Evolutionary conservation across 1,140 invertebrate species (phyloP), one percentile per base, ranked within the genome.

Genomic region (Drosophila rhopaloa): DNA sequence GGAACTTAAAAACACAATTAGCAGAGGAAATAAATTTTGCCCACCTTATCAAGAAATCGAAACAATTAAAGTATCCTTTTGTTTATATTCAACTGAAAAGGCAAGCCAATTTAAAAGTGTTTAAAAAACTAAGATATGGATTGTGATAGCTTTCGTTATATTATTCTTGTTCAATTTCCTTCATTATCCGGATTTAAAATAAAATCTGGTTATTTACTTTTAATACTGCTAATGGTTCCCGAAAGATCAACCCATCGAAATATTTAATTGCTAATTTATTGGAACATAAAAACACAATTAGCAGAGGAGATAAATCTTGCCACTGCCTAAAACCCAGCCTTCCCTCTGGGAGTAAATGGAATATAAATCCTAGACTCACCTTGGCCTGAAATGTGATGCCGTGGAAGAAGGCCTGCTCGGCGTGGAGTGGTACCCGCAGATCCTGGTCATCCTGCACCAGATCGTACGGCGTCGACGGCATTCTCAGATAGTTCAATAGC

Each of bases 321-420:
- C 6, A 32, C 5, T 6, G 29, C 5, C 6, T 32, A 32, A 2
- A 32, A 8, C 4, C n/a, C 7, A 40, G 29, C 5, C 46, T 37
- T 37, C 32, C 60, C 60, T 32, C 24, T 14, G 6, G 13, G 13
- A 10, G 9, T 32, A 59, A 27, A 37, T 14, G 0, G 14, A 48
- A 37, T 9, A 56, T 43, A 0, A 41, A 11, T 7, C 6, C 0
- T 1, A 55, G 5, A 89, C 84, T 89, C 94, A 99, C 98, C 97
- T 99, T 99, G 61, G 98, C 98, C 93, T 98, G 97, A 94, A 99
- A 99, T 86, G 96, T 95, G 93, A 99, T 99, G 67, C 98, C 98
- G 93, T 99, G 97, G 77, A 98, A 96, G 93, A 99, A 99, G 48
- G 98, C 98, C 93, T 99, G 97, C 71, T 99, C 98, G 58, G 97